Conservation (phyloP, 1,140 invertebrate species). For the Nilaparvata lugens region DNA sequence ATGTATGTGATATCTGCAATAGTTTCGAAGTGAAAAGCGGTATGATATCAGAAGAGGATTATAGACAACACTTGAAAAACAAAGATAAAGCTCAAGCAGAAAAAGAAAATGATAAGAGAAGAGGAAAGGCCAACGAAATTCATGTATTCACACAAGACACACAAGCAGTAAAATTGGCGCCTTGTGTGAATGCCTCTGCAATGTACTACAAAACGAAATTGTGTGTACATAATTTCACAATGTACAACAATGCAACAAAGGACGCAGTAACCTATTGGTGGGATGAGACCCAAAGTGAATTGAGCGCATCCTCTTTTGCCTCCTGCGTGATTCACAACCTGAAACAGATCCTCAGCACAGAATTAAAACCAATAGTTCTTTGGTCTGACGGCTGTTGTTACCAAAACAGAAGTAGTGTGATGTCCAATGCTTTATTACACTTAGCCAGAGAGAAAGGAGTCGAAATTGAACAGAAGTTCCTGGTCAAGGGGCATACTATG, state of each 20-base stretch:
- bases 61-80: slow-evolving; percentile 8
- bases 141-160: slow-evolving; percentile 21
- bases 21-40: slow-evolving; percentile 4
- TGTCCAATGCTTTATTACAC: slow-evolving; percentile 31
- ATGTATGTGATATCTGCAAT: slow-evolving; percentile 22
- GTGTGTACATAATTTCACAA: slow-evolving; percentile 36
- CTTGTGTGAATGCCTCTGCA: slow-evolving; percentile 31
- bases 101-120: slow-evolving; percentile 14
- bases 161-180: slow-evolving; percentile 23
- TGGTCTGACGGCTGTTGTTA: slow-evolving; percentile 31
- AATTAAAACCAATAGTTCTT: slow-evolving; percentile 19
- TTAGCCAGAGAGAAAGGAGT: slow-evolving; percentile 26
- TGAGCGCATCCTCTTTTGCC: slow-evolving; percentile 27
- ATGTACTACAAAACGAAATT: slow-evolving; percentile 39
- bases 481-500: slow-evolving; percentile 36
- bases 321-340: slow-evolving; percentile 19
- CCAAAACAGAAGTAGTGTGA: slow-evolving; percentile 32
- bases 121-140: background rate
- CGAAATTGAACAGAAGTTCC: slow-evolving; percentile 34
- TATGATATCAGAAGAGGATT: slow-evolving; percentile 14
- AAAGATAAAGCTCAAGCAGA: slow-evolving; percentile 6
- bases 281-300: slow-evolving; percentile 34
- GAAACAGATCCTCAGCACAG: slow-evolving; percentile 5
- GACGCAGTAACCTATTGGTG: slow-evolving; percentile 34
- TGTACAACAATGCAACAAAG: slow-evolving; percentile 35